Conservation (phyloP, 2,888 invertebrate genomes). For the Drosophila borborema region DNA sequence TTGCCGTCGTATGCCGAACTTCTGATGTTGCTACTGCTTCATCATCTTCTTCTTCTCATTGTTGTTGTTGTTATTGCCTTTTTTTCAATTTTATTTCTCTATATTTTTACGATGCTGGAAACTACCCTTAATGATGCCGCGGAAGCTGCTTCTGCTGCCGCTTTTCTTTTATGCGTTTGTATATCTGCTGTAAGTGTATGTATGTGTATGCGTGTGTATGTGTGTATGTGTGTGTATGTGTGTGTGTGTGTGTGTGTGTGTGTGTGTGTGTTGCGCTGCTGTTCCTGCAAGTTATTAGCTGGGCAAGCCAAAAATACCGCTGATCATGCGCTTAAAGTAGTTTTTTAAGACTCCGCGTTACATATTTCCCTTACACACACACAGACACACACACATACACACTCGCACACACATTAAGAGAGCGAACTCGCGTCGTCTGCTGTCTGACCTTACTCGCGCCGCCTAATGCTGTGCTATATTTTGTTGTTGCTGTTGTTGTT, state of each 20-base stretch:
- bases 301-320: conserved; percentile 61
- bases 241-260: not conserved
- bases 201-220: not conserved
- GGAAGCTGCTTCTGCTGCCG: conserved; percentile 52
- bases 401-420: not conserved
- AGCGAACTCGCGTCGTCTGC: conserved; percentile 10
- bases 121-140: conserved; percentile 82
- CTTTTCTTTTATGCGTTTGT: conserved; percentile 26
- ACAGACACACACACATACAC: conserved; percentile 1
- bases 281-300: conserved; percentile 46
- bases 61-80: conserved; percentile 39
- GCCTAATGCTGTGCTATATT: conserved; percentile 61
- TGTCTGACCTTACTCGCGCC: conserved; percentile 31
- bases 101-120: conserved; percentile 82
- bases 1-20: conserved; percentile 56
- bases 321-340: conserved; percentile 70
- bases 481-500: conserved; percentile 20
- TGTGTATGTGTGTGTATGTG: conserved; percentile 14
- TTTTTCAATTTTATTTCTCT: conserved; percentile 82
- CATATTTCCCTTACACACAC: conserved; percentile 4
- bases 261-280: conserved; percentile 11
- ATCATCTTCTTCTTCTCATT: conserved; percentile 11
- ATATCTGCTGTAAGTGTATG: conserved; percentile 17
- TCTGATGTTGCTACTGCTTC: conserved; percentile 46
- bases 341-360: conserved; percentile 45